phyloP scores from a whole-genome alignment of 2,888 invertebrate genomes.

The Pinctada fucata region DNA sequence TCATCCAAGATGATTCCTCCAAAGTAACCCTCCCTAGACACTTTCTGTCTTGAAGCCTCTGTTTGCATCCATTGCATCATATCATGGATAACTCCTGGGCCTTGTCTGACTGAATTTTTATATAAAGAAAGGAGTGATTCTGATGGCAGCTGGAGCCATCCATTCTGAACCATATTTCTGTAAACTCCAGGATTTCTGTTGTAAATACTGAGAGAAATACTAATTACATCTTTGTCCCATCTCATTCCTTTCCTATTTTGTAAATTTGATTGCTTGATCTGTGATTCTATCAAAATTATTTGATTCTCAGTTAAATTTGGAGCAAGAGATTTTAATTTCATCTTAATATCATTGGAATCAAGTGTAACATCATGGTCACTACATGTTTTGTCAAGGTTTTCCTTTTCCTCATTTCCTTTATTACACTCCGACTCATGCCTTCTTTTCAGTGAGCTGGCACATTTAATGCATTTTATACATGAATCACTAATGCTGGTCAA shows the following conservation, averaged over 20 bases:
- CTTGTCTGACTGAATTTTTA: conserved; percentile 32
- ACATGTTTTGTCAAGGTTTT: background rate
- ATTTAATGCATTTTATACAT: conserved; percentile 10
- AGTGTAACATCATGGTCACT: background rate
- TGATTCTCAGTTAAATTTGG: conserved; percentile 26
- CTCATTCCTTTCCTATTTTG: conserved; percentile 17
- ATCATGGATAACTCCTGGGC: conserved; percentile 25
- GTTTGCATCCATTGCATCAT: conserved; percentile 35
- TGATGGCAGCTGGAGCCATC: conserved; percentile 25
- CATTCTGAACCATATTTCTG: conserved; percentile 7
- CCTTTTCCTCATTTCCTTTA: conserved; percentile 1
- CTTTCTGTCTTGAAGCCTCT: conserved; percentile 6
- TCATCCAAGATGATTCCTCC: conserved; percentile 35
- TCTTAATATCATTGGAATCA: background rate
- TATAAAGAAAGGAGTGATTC: conserved; percentile 18
- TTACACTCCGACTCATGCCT: too few relatives aligned
- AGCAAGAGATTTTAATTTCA: background rate
- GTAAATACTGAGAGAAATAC: conserved; percentile 16
- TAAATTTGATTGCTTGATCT: conserved; percentile 11
- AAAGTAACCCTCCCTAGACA: conserved; percentile 3
- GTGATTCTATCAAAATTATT: conserved; percentile 7
- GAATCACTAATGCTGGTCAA: background rate
- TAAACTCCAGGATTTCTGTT: conserved; percentile 25
- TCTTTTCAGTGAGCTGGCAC: conserved; percentile 3
- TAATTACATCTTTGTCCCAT: conserved; percentile 16